These are phyloP conservation scores for Loripinus fragilis DNA, from an alignment of 2,888 invertebrate genomes.

Conservation along the genomic window DNA sequence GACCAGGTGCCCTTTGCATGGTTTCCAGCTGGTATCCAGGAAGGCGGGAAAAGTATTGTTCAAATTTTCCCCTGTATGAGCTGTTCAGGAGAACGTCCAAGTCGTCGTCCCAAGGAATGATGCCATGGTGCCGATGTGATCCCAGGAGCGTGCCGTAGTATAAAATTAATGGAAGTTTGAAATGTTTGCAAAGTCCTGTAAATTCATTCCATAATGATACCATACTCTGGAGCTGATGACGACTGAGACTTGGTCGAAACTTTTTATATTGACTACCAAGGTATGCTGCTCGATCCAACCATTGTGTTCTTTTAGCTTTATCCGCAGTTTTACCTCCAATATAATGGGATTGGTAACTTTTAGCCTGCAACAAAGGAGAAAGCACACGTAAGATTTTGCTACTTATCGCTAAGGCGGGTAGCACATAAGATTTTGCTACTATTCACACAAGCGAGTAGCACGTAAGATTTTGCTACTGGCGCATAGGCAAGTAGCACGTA, in stretches of 20 bases:
- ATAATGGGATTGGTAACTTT: too few species aligned
- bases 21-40: not conserved
- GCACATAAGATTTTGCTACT: too few species aligned
- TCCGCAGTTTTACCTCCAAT: too few species aligned
- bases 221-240: not conserved
- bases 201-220: not conserved
- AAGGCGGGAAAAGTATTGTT: not conserved
- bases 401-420: too few species aligned
- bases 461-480: too few species aligned
- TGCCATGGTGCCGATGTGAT: slow-evolving; percentile 1
- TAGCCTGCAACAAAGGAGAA: too few species aligned
- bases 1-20: not conserved
- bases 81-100: not conserved
- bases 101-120: slow-evolving; percentile 6
- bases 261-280: not conserved
- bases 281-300: too few species aligned
- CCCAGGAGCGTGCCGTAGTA: slow-evolving; percentile 2
- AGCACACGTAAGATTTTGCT: too few species aligned
- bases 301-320: too few species aligned
- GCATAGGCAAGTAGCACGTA: too few species aligned
- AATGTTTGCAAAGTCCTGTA: not conserved
- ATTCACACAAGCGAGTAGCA: too few species aligned
- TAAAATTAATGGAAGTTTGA: not conserved
- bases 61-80: not conserved
- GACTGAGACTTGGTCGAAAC: not conserved